A percentile compares a stretch with the other conserved stretches of the same genome.
Evolutionary conservation across 2,113 vertebrate species (phyloP).

Genomic region (Isurus oxyrinchus): DNA sequence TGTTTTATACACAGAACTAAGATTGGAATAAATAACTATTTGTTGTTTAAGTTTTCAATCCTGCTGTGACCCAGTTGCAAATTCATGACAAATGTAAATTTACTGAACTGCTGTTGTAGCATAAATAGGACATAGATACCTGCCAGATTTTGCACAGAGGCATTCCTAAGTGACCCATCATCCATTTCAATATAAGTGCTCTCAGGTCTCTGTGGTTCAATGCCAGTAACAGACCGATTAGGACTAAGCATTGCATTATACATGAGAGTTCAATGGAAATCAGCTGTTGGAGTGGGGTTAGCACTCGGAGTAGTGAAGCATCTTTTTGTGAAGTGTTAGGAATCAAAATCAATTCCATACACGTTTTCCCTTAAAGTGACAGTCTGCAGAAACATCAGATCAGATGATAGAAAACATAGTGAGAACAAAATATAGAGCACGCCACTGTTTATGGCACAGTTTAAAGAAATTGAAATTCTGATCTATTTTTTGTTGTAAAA

Average conservation of each 20-base stretch:
- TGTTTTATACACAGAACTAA: background rate
- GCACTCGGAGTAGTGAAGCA: background rate
- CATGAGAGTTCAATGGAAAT: background rate
- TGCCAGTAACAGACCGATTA: conserved; percentile 7
- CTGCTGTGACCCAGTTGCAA: background rate
- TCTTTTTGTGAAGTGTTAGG: background rate
- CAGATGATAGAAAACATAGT: background rate
- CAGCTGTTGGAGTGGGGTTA: background rate
- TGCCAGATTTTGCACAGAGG: conserved; percentile 20
- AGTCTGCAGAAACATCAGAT: background rate
- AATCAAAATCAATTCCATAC: background rate
- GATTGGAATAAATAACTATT: conserved; percentile 24
- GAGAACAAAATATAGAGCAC: background rate
- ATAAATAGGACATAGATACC: background rate
- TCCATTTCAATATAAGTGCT: conserved; percentile 34
- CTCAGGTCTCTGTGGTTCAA: conserved; percentile 26
- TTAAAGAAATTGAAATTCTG: conserved; percentile 1
- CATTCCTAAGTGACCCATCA: conserved; percentile 22
- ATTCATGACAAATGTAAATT: conserved; percentile 24
- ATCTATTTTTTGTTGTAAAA: conserved; percentile 18
- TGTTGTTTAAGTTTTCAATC: background rate
- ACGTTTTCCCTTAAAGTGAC: background rate
- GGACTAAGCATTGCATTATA: conserved; percentile 21
- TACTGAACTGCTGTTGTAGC: conserved; percentile 10
- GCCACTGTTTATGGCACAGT: background rate